Evolutionary conservation across 2,113 vertebrate genomes (phyloP).

Genomic region (Chlorodrepanis virens): DNA sequence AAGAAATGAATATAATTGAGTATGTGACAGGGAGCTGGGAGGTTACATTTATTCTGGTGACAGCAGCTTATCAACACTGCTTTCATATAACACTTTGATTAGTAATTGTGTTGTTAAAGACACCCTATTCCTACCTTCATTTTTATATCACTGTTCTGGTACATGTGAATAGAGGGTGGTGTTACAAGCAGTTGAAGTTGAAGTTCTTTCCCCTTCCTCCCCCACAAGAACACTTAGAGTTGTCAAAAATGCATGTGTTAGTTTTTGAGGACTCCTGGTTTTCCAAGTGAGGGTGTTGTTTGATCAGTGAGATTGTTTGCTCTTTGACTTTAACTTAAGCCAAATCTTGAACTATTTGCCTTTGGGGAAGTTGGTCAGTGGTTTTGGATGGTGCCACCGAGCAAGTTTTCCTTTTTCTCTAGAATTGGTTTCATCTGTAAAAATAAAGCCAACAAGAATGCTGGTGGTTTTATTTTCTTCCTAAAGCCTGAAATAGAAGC

Average conservation of each 20-base stretch:
- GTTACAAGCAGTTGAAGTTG: neutral
- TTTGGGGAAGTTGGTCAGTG: neutral
- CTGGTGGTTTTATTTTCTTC: neutral
- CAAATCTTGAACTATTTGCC: neutral
- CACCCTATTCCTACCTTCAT: neutral
- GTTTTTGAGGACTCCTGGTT: neutral
- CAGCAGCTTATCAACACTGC: neutral
- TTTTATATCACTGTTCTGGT: neutral
- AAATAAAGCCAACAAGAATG: neutral
- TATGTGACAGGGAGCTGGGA: neutral
- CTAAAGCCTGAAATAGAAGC: neutral
- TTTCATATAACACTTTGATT: neutral
- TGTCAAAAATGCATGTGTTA: neutral
- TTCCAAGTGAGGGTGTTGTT: neutral
- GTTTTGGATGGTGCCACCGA: neutral
- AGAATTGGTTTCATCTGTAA: neutral
- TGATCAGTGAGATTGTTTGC: neutral
- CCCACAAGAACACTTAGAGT: neutral
- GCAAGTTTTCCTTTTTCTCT: neutral
- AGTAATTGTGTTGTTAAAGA: slow-evolving; percentile 16
- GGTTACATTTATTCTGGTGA: neutral
- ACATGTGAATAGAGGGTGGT: neutral
- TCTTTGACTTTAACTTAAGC: neutral
- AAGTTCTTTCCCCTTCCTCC: neutral
- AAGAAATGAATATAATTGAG: neutral